Conservation (phyloP, 2,797 vertebrate species). For the Vireo griseus region DNA sequence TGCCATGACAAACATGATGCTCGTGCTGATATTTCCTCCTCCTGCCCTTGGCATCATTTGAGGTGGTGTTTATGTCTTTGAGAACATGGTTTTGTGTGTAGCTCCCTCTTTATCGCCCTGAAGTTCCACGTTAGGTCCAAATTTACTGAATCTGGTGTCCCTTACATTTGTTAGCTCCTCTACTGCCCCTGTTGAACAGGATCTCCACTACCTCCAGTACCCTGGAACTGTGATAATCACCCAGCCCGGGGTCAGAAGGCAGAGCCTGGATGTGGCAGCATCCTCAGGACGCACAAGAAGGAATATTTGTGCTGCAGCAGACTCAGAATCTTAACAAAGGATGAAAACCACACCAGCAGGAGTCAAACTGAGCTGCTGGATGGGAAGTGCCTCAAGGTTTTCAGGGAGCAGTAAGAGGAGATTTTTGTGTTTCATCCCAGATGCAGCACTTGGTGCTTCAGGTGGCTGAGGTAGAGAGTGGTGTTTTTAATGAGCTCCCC, state of each 20-base stretch:
- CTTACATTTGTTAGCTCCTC: rapidly evolving
- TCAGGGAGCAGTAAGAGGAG: neutral
- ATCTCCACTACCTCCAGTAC: rapidly evolving
- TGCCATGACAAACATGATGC: rapidly evolving
- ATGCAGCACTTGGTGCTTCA: neutral
- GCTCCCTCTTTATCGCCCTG: neutral
- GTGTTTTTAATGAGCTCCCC: neutral
- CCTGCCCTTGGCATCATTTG: neutral
- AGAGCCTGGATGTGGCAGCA: neutral
- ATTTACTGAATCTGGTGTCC: rapidly evolving
- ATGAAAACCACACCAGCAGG: neutral
- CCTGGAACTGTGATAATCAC: neutral
- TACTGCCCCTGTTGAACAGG: rapidly evolving
- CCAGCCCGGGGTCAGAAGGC: neutral
- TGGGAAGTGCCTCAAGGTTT: neutral
- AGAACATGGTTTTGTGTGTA: rapidly evolving
- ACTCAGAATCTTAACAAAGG: rapidly evolving
- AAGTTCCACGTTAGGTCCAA: rapidly evolving
- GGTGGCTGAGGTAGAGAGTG: neutral
- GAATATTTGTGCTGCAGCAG: neutral
- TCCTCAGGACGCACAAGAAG: rapidly evolving
- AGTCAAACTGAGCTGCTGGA: neutral
- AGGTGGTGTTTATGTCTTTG: rapidly evolving
- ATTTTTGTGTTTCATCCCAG: neutral
- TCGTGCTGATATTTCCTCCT: rapidly evolving